A percentile compares a stretch with the other conserved stretches of the same genome.
phyloP scores from a whole-genome alignment of 2,797 vertebrate species.

The Chelon labrosus region DNA sequence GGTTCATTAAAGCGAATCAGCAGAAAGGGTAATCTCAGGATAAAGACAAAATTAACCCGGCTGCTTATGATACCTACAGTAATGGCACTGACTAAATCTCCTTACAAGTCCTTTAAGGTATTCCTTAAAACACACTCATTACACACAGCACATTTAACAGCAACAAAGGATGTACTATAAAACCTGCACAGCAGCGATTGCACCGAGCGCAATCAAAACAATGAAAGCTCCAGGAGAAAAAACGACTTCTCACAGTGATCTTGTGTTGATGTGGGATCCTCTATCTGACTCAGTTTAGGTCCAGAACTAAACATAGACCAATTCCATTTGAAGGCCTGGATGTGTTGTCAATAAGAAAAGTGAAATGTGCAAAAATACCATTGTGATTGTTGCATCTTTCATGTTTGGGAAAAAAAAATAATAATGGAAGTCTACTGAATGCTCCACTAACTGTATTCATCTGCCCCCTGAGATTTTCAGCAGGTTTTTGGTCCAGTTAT shows the following conservation, averaged over 20 bases:
- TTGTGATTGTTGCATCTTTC: slow-evolving; percentile 25
- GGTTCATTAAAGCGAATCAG: slow-evolving; percentile 58
- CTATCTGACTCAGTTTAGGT: slow-evolving; percentile 62
- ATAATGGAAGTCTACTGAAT: slow-evolving; percentile 30
- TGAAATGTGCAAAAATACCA: slow-evolving; percentile 52
- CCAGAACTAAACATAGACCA: slow-evolving; percentile 67
- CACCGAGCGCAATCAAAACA: slow-evolving; percentile 66
- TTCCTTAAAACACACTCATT: slow-evolving; percentile 44
- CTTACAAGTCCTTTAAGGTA: slow-evolving; percentile 36
- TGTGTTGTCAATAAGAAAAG: slow-evolving; percentile 49
- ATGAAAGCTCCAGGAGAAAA: slow-evolving; percentile 54
- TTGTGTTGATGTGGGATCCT: slow-evolving; percentile 50
- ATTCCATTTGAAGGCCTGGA: slow-evolving; percentile 51
- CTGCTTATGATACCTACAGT: slow-evolving; percentile 33
- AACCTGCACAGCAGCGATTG: slow-evolving; percentile 51
- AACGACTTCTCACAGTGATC: slow-evolving; percentile 42
- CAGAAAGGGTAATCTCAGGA: slow-evolving; percentile 48
- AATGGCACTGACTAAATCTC: slow-evolving; percentile 41
- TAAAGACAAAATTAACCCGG: slow-evolving; percentile 60
- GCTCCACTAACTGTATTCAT: slow-evolving; percentile 2
- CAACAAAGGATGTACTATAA: slow-evolving; percentile 36
- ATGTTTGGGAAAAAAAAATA: neutral
- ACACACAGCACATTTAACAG: slow-evolving; percentile 49
- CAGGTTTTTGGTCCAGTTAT: slow-evolving; percentile 50
- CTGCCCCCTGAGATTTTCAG: slow-evolving; percentile 43